A percentile compares a stretch with the other conserved stretches of the same genome.
Evolutionary conservation across 30 jellyfish, hydroid and myxozoan species (phyloP).

Genomic region (Turritopsis rubra): DNA sequence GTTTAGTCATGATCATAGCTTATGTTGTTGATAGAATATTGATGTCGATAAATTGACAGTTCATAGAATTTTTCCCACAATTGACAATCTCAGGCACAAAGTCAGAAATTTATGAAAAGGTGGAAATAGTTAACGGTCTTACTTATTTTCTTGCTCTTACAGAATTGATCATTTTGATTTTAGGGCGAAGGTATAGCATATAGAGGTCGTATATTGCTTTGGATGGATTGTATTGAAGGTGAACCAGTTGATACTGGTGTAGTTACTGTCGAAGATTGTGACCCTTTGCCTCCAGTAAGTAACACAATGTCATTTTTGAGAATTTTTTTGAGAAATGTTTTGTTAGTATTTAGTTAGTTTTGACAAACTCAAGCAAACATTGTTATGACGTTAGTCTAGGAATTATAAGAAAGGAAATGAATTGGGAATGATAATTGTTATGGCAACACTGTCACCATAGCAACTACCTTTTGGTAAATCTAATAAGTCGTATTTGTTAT

Average conservation of each 20-base stretch:
- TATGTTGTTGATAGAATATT: not conserved
- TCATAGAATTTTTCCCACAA: too few relatives aligned
- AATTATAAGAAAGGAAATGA: too few relatives aligned
- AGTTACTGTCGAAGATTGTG: constrained; percentile 46
- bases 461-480: too few relatives aligned
- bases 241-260: constrained; percentile 84
- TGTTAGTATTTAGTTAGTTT: not conserved
- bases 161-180: not conserved
- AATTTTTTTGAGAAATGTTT: not conserved
- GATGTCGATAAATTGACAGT: not conserved
- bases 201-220: constrained; percentile 75
- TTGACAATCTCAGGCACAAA: too few relatives aligned
- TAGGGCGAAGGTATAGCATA: constrained; percentile 96
- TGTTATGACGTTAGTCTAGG: too few relatives aligned
- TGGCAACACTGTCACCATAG: too few relatives aligned
- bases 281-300: constrained; percentile 52
- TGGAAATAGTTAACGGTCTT: too few relatives aligned
- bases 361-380: too few relatives aligned
- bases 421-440: too few relatives aligned
- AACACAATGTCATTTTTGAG: too few relatives aligned
- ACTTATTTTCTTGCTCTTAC: not conserved
- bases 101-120: too few relatives aligned
- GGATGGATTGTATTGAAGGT: constrained; percentile 60
- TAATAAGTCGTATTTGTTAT: too few relatives aligned
- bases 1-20: not conserved